A percentile compares a stretch with the other conserved stretches of the same genome.
These are phyloP conservation scores for Petrolisthes manimaculis DNA, from an alignment of 2,888 invertebrate genomes.

Conservation along the genomic window DNA sequence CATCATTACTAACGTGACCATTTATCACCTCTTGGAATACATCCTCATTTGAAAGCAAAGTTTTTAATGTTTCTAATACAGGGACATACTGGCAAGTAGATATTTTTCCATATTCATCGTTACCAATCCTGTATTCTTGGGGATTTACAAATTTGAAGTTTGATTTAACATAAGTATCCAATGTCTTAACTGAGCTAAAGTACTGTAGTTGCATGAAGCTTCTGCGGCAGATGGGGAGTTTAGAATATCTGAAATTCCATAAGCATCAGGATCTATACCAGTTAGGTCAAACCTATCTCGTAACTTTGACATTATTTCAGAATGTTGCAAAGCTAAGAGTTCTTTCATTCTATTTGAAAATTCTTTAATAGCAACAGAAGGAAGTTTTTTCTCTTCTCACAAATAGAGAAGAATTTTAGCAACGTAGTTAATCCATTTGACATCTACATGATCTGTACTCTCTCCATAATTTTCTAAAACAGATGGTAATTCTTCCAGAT, in stretches of 20 bases:
- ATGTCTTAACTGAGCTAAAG: not conserved
- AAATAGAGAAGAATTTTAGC: not conserved
- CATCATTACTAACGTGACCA: not conserved
- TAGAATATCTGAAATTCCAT: not conserved
- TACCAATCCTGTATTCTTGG: constrained; percentile 15
- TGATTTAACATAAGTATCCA: not conserved
- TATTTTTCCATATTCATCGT: constrained; percentile 8
- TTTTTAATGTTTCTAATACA: constrained; percentile 6
- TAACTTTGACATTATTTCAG: constrained; percentile 1
- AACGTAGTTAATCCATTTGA: too few species aligned
- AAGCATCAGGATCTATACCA: not conserved
- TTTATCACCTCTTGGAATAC: constrained; percentile 5
- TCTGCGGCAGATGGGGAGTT: constrained; percentile 6
- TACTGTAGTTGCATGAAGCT: constrained; percentile 4
- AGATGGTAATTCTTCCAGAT: too few species aligned
- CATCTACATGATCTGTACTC: too few species aligned
- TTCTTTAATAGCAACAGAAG: not conserved
- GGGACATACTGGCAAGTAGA: constrained; percentile 18
- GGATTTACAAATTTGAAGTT: constrained; percentile 12
- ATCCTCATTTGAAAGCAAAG: constrained; percentile 11
- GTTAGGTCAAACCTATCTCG: not conserved
- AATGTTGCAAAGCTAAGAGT: not conserved
- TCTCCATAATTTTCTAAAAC: too few species aligned
- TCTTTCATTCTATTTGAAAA: not conserved
- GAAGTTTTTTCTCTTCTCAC: not conserved